phyloP scores from a whole-genome alignment of 2,113 vertebrate genomes.

The Recurvirostra avosetta region DNA sequence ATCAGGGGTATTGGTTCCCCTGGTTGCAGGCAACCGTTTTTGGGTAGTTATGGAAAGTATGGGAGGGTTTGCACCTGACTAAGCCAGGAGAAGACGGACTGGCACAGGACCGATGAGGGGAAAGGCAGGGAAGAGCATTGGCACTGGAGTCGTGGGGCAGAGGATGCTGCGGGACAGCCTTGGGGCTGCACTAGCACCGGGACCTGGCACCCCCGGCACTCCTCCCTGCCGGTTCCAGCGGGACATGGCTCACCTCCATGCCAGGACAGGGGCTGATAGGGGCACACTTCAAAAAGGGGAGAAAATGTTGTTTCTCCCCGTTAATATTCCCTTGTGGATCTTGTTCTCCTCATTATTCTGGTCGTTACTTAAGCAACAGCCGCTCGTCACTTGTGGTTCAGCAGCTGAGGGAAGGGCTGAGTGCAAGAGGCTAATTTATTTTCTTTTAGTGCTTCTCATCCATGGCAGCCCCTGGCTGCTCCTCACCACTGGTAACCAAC shows the following conservation, averaged over 20 bases:
- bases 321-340: background rate
- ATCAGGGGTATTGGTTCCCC: fast-evolving
- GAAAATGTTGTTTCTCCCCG: background rate
- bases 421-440: conserved; percentile 64
- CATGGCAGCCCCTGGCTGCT: conserved; percentile 54
- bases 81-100: background rate
- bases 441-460: conserved; percentile 56
- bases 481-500: conserved; percentile 47
- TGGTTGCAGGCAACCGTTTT: background rate
- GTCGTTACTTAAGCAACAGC: conserved; percentile 45
- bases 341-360: conserved; percentile 53
- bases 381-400: conserved; percentile 12
- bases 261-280: background rate
- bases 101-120: fast-evolving
- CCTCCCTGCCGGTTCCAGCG: fast-evolving
- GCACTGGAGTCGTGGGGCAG: background rate
- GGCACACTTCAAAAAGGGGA: background rate
- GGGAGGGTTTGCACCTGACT: background rate
- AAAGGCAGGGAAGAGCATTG: background rate
- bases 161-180: background rate
- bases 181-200: background rate
- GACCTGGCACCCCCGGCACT: background rate
- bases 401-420: conserved; percentile 26
- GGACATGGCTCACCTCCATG: fast-evolving
- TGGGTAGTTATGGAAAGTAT: background rate